Evolutionary conservation across 2,797 vertebrate species (phyloP).

Genomic region (Chelidonichthys spinosus): DNA sequence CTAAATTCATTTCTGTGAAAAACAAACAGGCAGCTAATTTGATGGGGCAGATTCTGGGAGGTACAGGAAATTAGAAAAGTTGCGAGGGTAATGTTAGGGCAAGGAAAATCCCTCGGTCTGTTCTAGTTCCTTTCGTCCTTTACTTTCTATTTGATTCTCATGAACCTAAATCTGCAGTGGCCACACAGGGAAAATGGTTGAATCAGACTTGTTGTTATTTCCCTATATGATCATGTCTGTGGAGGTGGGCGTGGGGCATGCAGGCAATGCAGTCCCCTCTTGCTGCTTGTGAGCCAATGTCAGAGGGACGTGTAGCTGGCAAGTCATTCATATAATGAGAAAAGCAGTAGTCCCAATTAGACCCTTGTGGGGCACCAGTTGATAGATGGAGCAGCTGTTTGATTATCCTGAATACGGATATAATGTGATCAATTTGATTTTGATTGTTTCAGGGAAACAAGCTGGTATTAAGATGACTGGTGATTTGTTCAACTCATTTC

Average conservation of each 20-base stretch:
- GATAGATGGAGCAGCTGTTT: not conserved
- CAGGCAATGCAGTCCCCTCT: too few relatives aligned
- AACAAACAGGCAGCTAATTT: slow-evolving; percentile 24
- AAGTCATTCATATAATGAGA: not conserved
- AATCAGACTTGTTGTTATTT: too few relatives aligned
- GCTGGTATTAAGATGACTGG: too few relatives aligned
- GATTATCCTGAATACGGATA: not conserved
- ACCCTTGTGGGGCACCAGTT: not conserved
- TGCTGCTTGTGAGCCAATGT: too few relatives aligned
- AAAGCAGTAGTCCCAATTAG: not conserved
- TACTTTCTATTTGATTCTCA: not conserved
- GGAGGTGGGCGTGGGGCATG: too few relatives aligned
- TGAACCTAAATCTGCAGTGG: not conserved
- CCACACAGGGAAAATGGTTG: too few relatives aligned
- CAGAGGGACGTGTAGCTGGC: not conserved
- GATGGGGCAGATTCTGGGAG: slow-evolving; percentile 4
- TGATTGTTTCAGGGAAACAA: too few relatives aligned
- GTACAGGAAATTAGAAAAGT: slow-evolving; percentile 1
- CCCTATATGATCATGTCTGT: too few relatives aligned
- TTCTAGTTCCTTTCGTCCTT: not conserved
- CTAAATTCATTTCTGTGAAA: not conserved
- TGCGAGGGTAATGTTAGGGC: not conserved
- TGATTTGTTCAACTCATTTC: too few relatives aligned
- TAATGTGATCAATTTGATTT: not conserved
- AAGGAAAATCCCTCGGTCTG: not conserved